Base-by-base conservation (phyloP, 1,140 invertebrate species). In the Drosophila nigromelanica region DNA sequence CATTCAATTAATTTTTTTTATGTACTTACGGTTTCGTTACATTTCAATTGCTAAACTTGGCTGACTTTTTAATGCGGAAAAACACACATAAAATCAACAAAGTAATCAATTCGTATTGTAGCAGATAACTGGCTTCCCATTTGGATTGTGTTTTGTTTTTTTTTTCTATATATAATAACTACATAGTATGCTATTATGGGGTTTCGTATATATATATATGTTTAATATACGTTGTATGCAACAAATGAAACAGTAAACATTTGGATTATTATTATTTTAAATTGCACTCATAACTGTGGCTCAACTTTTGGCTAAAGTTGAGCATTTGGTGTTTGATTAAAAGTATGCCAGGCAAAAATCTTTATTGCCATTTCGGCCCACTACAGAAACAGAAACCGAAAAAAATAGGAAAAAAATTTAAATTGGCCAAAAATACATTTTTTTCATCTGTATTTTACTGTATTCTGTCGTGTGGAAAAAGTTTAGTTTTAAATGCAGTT, bases 401-500 rank as follows among this genome's bases (percentile, higher is more conserved):
- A 50, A 50, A 4, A 30, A 14, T n/a, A 21, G 18, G 18, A 47
- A 11, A 11, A 33, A 45, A 43, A 8, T 11, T 8, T 33, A 70
- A 72, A 54, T 30, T 47, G 43, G 33, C 14, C 47, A 6, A 51
- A 45, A 48, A 40, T 6, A 64, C 11, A 50, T 11, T 56, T 18
- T 18, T 6, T 40, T 14, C 42, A 8, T 11, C 33, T 50, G 24
- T 27, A 27, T 27, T n/a, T 42, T 5, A 61, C 67, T 37, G 33
- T 63, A 50, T 62, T 60, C 59, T 61, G 56, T 61, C 54, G 71
- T 68, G 64, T 73, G 74, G 74, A 77, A 69, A 68, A 73, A 68
- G 47, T 66, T 73, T 74, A 60, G 40, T 43, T 64, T 73, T 76
- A 72, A 72, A 72, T 71, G 68, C 68, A 72, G 73, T 72, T 61